phyloP scores from a whole-genome alignment of 2,888 invertebrate species.

The Unio pictorum region DNA sequence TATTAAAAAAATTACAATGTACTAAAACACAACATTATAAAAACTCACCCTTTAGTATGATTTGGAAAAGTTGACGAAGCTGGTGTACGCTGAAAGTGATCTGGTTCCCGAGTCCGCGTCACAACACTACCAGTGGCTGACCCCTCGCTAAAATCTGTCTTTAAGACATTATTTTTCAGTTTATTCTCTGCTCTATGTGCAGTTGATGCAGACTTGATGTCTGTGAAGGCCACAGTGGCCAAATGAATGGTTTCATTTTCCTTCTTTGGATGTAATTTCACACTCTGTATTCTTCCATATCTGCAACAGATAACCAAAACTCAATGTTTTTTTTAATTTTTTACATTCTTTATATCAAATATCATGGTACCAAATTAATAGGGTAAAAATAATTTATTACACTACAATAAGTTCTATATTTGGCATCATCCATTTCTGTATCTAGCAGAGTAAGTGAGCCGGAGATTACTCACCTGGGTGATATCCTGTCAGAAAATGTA shows the following conservation, averaged over 20 bases:
- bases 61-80: constrained; percentile 3
- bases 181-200: constrained; percentile 92
- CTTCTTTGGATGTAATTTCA: constrained; percentile 84
- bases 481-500: too few relatives aligned
- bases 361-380: too few relatives aligned
- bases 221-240: constrained; percentile 81
- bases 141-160: constrained; percentile 92
- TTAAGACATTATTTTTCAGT: constrained; percentile 81
- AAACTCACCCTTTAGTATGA: too few relatives aligned
- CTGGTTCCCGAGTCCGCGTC: constrained; percentile 50
- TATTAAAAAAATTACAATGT: too few relatives aligned
- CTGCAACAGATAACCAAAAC: constrained; percentile 75
- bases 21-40: too few relatives aligned
- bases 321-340: neutral
- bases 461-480: too few relatives aligned
- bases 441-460: too few relatives aligned
- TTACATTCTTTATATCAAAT: neutral
- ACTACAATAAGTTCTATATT: too few relatives aligned
- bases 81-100: constrained; percentile 28
- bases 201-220: constrained; percentile 96
- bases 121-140: constrained; percentile 60
- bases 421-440: too few relatives aligned
- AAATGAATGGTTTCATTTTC: constrained; percentile 33
- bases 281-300: constrained; percentile 98
- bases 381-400: too few relatives aligned